These are phyloP conservation scores for Equus quagga DNA, from an alignment of 2,113 vertebrate species.

Conservation along the genomic window DNA sequence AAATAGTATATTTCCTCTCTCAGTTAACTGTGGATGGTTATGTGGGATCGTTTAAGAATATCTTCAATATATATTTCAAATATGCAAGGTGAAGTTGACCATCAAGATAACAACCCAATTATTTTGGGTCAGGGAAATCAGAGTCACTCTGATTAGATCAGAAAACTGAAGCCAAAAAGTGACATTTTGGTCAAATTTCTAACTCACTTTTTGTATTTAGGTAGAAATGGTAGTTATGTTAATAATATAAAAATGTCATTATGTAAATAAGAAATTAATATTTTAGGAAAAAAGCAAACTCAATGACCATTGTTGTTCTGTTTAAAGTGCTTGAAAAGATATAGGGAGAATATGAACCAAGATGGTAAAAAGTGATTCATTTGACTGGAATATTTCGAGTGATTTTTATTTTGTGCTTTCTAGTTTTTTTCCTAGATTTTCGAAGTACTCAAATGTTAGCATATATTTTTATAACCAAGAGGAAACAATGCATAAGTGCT, in stretches of 20 bases:
- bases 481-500: not conserved
- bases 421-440: slow-evolving; percentile 5
- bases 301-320: not conserved
- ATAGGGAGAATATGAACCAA: not conserved
- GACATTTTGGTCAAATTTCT: not conserved
- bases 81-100: not conserved
- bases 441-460: not conserved
- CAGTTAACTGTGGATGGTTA: not conserved
- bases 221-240: not conserved
- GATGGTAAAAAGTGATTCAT: not conserved
- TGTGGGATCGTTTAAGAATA: not conserved
- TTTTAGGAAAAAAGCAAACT: not conserved
- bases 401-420: not conserved
- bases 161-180: not conserved
- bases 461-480: not conserved
- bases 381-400: not conserved
- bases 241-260: not conserved
- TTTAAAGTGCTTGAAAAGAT: not conserved
- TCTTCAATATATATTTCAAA: not conserved
- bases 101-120: not conserved
- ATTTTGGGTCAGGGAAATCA: not conserved
- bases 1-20: not conserved
- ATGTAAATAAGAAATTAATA: not conserved
- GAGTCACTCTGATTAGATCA: not conserved
- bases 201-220: not conserved